A percentile compares a stretch with the other conserved stretches of the same genome.
These are phyloP conservation scores for Silurus meridionalis DNA, from an alignment of 2,113 vertebrate species.

Conservation along the genomic window DNA sequence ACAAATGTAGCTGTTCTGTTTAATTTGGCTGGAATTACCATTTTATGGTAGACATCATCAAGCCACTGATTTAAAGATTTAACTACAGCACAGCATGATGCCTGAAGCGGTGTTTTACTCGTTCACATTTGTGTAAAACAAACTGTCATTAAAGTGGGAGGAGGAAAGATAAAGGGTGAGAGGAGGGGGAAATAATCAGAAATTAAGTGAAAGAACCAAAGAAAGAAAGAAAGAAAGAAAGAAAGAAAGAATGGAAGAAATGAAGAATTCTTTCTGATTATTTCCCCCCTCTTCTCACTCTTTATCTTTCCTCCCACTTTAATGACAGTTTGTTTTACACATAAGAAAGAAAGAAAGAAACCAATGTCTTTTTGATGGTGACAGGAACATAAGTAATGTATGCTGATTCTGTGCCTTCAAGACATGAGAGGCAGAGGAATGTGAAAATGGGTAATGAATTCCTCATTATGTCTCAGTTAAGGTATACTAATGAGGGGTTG, in stretches of 20 bases:
- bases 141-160: slow-evolving; percentile 24
- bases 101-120: slow-evolving; percentile 13
- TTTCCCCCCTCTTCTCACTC: no score
- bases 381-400: slow-evolving; percentile 44
- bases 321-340: no score
- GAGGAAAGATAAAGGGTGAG: background rate
- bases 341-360: slow-evolving; percentile 11
- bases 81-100: slow-evolving; percentile 11
- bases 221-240: background rate
- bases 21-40: slow-evolving; percentile 14
- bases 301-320: no score
- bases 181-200: background rate
- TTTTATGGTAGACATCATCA: background rate
- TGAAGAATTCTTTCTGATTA: no score
- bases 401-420: slow-evolving; percentile 43
- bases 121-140: slow-evolving; percentile 34
- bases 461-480: slow-evolving; percentile 52
- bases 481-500: slow-evolving; percentile 48
- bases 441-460: slow-evolving; percentile 54
- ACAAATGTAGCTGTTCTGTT: background rate
- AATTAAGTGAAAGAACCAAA: background rate
- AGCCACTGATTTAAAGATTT: slow-evolving; percentile 28
- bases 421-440: slow-evolving; percentile 42
- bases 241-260: no score
- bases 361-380: slow-evolving; percentile 15